Conservation (phyloP, 2,113 vertebrate genomes). For the Urocitellus parryii region DNA sequence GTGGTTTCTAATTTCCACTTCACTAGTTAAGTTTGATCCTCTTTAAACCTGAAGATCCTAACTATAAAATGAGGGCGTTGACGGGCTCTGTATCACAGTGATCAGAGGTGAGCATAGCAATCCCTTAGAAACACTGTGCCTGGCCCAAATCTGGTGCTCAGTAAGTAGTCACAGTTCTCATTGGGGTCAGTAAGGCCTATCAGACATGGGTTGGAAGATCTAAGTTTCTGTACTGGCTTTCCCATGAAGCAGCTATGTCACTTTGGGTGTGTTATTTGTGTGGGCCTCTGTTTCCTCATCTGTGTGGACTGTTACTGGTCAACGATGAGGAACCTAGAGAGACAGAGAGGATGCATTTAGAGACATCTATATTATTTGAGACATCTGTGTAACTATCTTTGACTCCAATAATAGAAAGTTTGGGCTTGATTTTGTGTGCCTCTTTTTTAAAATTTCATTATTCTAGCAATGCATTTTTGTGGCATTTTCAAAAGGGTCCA, state of each 20-base stretch:
- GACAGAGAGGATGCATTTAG: not conserved
- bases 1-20: not conserved
- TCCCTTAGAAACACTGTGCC: not conserved
- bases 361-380: not conserved
- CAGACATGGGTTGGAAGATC: not conserved
- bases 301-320: not conserved
- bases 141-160: not conserved
- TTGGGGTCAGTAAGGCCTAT: not conserved
- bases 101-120: not conserved
- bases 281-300: not conserved
- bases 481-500: not conserved
- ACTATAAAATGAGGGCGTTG: not conserved
- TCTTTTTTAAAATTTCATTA: not conserved
- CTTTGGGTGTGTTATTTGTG: not conserved
- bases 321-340: not conserved
- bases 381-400: not conserved
- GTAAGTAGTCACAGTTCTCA: conserved; percentile 5
- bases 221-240: not conserved
- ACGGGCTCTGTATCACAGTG: not conserved
- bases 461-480: not conserved
- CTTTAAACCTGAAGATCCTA: not conserved
- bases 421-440: not conserved
- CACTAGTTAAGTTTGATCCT: not conserved
- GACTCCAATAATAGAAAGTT: not conserved
- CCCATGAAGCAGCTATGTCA: not conserved